These are phyloP conservation scores for Xiphophorus couchianus DNA, from an alignment of 2,113 vertebrate genomes.

Conservation along the genomic window DNA sequence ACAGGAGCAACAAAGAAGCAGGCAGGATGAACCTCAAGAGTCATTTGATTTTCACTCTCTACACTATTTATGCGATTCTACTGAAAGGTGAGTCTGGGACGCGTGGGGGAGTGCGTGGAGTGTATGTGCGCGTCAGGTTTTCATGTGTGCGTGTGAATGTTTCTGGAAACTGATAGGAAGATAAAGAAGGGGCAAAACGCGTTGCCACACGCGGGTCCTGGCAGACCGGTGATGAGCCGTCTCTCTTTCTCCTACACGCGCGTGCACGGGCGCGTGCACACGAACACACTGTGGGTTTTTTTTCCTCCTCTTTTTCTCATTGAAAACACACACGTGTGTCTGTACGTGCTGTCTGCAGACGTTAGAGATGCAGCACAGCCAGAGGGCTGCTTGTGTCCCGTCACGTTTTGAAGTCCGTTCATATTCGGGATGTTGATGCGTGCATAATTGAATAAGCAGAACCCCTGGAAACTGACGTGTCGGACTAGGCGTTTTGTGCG, in stretches of 20 bases:
- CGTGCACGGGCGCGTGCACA: not conserved
- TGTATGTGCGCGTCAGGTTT: not conserved
- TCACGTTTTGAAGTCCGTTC: not conserved
- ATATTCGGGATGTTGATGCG: slow-evolving; percentile 4
- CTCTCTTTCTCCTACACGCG: not conserved
- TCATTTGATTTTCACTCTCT: slow-evolving; percentile 76
- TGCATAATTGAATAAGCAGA: not conserved
- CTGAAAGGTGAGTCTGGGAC: slow-evolving; percentile 71
- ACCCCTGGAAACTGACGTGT: slow-evolving; percentile 4
- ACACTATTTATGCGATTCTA: slow-evolving; percentile 74
- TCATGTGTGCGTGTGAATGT: slow-evolving; percentile 11
- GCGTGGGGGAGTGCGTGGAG: slow-evolving; percentile 23
- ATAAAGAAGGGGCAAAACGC: slow-evolving; percentile 27
- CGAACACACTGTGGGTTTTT: not conserved
- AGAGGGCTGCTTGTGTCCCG: slow-evolving; percentile 10
- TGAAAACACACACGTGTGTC: slow-evolving; percentile 14
- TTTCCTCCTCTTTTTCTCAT: not conserved
- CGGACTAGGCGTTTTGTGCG: slow-evolving; percentile 6
- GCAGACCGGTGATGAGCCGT: not conserved
- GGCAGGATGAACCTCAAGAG: slow-evolving; percentile 76
- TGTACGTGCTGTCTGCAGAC: slow-evolving; percentile 21
- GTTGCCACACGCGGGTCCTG: slow-evolving; percentile 41
- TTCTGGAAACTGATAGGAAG: slow-evolving; percentile 20
- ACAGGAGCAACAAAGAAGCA: slow-evolving; percentile 21
- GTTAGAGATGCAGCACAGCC: slow-evolving; percentile 13